These are phyloP conservation scores for Hololepta plana DNA, from an alignment of 2,888 invertebrate species.

Conservation along the genomic window DNA sequence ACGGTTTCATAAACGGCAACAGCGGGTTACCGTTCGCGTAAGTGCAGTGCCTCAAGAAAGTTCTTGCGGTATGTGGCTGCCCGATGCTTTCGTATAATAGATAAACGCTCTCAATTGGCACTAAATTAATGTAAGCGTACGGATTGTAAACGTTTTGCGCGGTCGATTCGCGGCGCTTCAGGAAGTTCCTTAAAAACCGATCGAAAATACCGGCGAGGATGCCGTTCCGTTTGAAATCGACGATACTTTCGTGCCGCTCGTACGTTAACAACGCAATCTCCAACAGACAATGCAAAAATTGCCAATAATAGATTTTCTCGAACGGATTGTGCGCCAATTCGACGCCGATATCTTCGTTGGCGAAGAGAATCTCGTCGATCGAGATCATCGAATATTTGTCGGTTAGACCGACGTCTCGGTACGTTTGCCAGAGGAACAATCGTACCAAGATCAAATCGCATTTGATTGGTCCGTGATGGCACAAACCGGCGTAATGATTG, in stretches of 20 bases:
- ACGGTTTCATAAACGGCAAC: conserved; percentile 7
- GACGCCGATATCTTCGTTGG: conserved; percentile 30
- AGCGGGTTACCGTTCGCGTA: conserved; percentile 7
- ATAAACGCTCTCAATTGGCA: conserved; percentile 30
- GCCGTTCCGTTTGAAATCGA: conserved; percentile 27
- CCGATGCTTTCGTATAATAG: conserved; percentile 28
- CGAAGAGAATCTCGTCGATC: conserved; percentile 30
- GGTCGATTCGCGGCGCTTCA: too few relatives aligned
- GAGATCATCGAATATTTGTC: conserved; percentile 31
- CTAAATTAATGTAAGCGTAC: conserved; percentile 16
- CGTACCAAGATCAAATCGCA: conserved; percentile 31
- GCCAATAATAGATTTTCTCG: conserved; percentile 42
- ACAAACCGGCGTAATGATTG: conserved; percentile 8
- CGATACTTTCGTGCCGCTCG: conserved; percentile 21
- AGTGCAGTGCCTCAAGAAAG: conserved; percentile 8
- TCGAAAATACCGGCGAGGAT: conserved; percentile 33
- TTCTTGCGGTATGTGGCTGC: conserved; percentile 27
- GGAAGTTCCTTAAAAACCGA: too few relatives aligned
- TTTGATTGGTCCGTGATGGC: conserved; percentile 3
- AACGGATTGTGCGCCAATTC: conserved; percentile 34
- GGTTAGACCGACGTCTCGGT: conserved; percentile 35
- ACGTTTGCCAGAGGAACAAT: conserved; percentile 40
- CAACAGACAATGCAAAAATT: conserved; percentile 37
- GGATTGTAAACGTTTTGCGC: too few relatives aligned
- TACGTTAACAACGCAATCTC: conserved; percentile 32